Conservation (phyloP, 1,140 invertebrate genomes). For the Lepidurus apus region DNA sequence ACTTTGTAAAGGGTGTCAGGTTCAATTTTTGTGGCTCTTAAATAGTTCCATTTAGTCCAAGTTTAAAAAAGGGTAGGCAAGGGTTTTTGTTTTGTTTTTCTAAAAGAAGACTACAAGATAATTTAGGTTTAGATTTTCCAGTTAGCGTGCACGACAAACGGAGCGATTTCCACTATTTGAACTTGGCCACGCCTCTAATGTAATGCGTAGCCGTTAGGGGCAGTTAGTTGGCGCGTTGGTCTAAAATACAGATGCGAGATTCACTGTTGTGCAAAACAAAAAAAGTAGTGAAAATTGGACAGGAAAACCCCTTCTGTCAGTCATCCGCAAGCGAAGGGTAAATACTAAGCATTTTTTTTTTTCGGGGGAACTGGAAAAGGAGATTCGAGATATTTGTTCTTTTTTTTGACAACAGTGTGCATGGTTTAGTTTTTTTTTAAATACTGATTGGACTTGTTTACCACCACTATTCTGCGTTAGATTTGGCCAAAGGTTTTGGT, state of each 20-base stretch:
- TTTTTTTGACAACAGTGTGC: background rate
- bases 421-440: background rate
- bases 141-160: no score
- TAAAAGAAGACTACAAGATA: background rate
- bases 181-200: no score
- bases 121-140: background rate
- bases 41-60: conserved; percentile 5
- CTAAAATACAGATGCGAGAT: background rate
- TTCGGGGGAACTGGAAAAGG: background rate
- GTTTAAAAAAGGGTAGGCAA: conserved; percentile 10
- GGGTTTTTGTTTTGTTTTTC: background rate
- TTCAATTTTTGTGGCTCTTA: background rate
- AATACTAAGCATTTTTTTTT: background rate
- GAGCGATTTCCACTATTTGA: no score
- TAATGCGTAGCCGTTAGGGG: no score
- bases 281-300: background rate
- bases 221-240: background rate
- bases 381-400: background rate
- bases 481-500: background rate
- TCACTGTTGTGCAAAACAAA: background rate
- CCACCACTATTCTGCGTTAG: background rate
- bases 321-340: background rate
- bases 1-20: conserved; percentile 3
- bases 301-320: background rate
- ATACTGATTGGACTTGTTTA: background rate